phyloP scores from a whole-genome alignment of 2,888 invertebrate species.

The Agrotis segetum region DNA sequence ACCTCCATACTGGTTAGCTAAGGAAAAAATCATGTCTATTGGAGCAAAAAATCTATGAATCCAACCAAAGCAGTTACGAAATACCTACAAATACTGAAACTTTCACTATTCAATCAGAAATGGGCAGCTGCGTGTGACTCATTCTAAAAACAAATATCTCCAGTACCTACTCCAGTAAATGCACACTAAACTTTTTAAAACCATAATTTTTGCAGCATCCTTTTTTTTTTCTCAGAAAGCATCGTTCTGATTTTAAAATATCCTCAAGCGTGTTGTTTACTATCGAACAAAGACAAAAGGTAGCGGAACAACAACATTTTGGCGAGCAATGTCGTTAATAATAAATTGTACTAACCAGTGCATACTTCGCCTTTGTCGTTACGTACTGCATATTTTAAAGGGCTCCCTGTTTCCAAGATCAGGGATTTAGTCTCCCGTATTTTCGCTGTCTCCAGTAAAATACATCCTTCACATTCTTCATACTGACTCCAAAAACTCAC shows the following conservation, averaged over 20 bases:
- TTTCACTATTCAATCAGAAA: conserved; percentile 60
- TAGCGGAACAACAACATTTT: conserved; percentile 54
- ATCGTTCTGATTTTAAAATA: conserved; percentile 40
- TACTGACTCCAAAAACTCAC: conserved; percentile 86
- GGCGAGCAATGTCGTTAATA: conserved; percentile 32
- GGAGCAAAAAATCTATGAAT: background rate
- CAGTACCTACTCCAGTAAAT: background rate
- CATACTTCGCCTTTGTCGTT: conserved; percentile 79
- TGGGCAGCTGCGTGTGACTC: conserved; percentile 62
- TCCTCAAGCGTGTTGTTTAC: conserved; percentile 27
- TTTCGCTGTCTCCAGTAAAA: conserved; percentile 72
- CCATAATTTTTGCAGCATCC: background rate
- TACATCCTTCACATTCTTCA: conserved; percentile 86
- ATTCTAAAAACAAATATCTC: conserved; percentile 20
- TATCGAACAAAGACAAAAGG: conserved; percentile 53
- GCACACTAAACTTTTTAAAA: background rate
- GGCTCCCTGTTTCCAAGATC: conserved; percentile 80
- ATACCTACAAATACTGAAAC: conserved; percentile 46
- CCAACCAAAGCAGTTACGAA: conserved; percentile 27
- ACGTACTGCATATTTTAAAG: conserved; percentile 77
- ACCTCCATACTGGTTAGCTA: background rate
- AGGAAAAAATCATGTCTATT: conserved; percentile 9
- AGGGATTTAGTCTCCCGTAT: conserved; percentile 70
- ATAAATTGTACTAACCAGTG: conserved; percentile 75
- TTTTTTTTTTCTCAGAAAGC: background rate